Percentiles rank a stretch among this genome's conserved stretches.
Evolutionary conservation across 2,113 vertebrate species (phyloP).

Genomic region (Piaya cayana): DNA sequence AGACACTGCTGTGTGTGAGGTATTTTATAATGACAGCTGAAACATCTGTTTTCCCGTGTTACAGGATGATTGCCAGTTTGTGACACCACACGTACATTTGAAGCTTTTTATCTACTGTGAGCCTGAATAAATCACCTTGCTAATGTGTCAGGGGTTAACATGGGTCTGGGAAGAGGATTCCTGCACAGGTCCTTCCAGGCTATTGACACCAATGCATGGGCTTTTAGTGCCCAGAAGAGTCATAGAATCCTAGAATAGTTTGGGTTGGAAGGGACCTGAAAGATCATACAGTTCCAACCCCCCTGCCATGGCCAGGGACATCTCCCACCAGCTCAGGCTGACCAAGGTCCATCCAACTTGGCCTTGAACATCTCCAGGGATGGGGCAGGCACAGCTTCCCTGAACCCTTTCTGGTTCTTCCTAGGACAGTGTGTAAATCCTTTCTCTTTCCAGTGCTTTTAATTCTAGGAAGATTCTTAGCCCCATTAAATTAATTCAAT

Average conservation of each 20-base stretch:
- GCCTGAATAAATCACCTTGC: background rate
- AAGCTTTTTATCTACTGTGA: background rate
- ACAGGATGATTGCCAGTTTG: background rate
- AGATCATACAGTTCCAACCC: too few relatives aligned
- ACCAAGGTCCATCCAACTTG: too few relatives aligned
- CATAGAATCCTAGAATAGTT: too few relatives aligned
- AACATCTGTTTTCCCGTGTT: background rate
- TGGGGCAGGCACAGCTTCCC: too few relatives aligned
- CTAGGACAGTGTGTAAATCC: background rate
- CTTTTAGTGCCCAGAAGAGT: background rate
- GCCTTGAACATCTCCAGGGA: too few relatives aligned
- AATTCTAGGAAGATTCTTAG: background rate
- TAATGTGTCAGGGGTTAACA: background rate
- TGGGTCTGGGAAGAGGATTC: background rate
- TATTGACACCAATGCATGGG: rapidly evolving
- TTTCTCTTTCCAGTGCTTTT: background rate
- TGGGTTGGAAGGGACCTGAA: too few relatives aligned
- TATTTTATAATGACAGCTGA: background rate
- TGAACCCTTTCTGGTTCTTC: background rate
- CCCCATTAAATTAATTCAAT: background rate
- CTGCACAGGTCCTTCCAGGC: rapidly evolving
- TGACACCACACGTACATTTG: background rate
- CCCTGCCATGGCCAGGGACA: too few relatives aligned
- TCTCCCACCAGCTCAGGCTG: too few relatives aligned
- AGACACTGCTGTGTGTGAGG: background rate